These are phyloP conservation scores for Acanthosepion pharaonis DNA, from an alignment of 2,888 invertebrate species.

Conservation along the genomic window DNA sequence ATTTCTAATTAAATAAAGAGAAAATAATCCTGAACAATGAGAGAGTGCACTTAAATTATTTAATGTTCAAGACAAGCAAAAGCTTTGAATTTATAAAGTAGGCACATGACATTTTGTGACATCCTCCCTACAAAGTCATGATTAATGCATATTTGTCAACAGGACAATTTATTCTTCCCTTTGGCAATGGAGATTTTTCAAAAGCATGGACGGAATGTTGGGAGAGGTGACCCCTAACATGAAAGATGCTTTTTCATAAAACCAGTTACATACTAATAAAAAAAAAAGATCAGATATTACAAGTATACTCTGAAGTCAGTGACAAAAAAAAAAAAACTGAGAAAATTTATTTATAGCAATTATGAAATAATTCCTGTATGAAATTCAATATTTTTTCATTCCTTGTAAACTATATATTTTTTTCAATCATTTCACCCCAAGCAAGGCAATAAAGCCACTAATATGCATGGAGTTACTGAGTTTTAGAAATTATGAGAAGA, in stretches of 20 bases:
- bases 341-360: too few relatives aligned
- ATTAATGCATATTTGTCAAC: not conserved
- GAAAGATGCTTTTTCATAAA: not conserved
- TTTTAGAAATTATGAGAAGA: too few relatives aligned
- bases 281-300: not conserved
- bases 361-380: too few relatives aligned
- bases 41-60: not conserved
- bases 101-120: not conserved
- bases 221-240: not conserved
- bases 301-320: not conserved
- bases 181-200: slow-evolving; percentile 33
- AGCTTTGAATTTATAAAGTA: not conserved
- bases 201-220: not conserved
- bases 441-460: too few relatives aligned
- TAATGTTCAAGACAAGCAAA: not conserved
- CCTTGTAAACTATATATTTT: too few relatives aligned
- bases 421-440: too few relatives aligned
- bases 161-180: not conserved
- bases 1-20: too few relatives aligned
- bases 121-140: not conserved
- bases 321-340: too few relatives aligned
- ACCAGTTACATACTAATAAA: not conserved
- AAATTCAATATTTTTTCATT: too few relatives aligned
- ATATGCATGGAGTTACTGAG: too few relatives aligned
- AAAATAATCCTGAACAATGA: too few relatives aligned